Evolutionary conservation across 2,113 vertebrate species (phyloP).

Genomic region (Takifugu flavidus): DNA sequence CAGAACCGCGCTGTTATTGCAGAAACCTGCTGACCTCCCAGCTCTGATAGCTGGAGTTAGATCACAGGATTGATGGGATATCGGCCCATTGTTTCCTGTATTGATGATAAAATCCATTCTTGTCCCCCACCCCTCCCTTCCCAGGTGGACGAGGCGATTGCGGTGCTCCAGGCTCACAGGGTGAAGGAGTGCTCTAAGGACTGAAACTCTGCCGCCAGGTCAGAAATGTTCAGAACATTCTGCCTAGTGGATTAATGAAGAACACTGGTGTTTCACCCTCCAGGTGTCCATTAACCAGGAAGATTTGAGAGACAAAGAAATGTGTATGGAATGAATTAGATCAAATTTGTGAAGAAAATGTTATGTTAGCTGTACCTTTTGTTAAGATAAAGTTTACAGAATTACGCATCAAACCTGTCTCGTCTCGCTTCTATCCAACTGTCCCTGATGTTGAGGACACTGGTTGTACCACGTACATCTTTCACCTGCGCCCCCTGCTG

Average conservation of each 20-base stretch:
- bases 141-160: conserved; percentile 89
- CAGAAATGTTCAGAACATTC: conserved; percentile 7
- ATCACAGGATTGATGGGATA: background rate
- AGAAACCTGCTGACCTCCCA: background rate
- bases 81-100: background rate
- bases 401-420: conserved; percentile 62
- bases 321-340: conserved; percentile 7
- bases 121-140: background rate
- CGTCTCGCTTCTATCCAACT: conserved; percentile 27
- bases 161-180: conserved; percentile 89
- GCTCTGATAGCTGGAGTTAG: too few species aligned
- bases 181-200: conserved; percentile 66
- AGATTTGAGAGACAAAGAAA: conserved; percentile 1
- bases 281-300: conserved; percentile 23
- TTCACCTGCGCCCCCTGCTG: background rate
- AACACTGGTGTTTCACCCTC: background rate
- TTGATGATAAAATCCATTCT: background rate
- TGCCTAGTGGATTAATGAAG: background rate
- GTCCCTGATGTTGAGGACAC: background rate
- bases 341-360: conserved; percentile 33
- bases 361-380: conserved; percentile 54
- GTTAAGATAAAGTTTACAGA: conserved; percentile 62
- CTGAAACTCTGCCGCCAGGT: conserved; percentile 59
- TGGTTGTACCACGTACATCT: background rate
- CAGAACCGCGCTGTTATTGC: background rate